Conservation (phyloP, 2,113 vertebrate genomes). For the Python bivittatus region DNA sequence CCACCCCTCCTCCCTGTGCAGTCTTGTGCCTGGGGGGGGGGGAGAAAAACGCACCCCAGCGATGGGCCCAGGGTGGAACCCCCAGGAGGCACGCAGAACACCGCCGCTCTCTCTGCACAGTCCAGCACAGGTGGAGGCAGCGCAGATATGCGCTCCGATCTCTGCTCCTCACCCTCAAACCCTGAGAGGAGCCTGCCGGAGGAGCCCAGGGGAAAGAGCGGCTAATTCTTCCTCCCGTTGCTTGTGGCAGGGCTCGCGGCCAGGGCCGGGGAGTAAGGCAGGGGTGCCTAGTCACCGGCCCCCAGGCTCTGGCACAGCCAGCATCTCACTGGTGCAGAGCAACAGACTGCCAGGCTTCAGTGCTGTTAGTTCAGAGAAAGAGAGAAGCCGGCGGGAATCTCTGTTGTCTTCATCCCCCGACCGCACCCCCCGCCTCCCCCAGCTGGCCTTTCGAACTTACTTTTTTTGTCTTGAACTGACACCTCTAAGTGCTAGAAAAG, state of each 20-base stretch:
- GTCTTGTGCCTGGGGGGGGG: neutral
- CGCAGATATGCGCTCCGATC: too few relatives aligned
- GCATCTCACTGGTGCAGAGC: neutral
- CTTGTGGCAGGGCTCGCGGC: neutral
- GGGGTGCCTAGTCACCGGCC: neutral
- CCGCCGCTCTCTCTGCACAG: neutral
- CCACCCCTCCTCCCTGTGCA: neutral
- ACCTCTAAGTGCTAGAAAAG: neutral
- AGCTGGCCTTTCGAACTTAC: neutral
- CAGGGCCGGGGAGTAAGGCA: neutral
- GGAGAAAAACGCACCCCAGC: neutral
- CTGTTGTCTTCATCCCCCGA: neutral
- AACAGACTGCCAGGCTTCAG: neutral
- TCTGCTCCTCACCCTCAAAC: neutral
- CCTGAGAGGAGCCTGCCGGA: neutral
- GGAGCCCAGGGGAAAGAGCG: neutral
- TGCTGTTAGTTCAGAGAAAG: too few relatives aligned
- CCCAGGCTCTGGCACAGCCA: too few relatives aligned
- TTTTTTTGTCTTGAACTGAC: neutral
- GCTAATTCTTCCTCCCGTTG: too few relatives aligned
- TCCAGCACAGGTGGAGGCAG: neutral
- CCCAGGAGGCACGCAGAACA: too few relatives aligned
- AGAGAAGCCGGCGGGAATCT: neutral
- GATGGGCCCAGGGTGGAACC: neutral
- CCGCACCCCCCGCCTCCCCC: neutral